These are phyloP conservation scores for Nestor notabilis DNA, from an alignment of 2,113 vertebrate genomes.

Conservation along the genomic window DNA sequence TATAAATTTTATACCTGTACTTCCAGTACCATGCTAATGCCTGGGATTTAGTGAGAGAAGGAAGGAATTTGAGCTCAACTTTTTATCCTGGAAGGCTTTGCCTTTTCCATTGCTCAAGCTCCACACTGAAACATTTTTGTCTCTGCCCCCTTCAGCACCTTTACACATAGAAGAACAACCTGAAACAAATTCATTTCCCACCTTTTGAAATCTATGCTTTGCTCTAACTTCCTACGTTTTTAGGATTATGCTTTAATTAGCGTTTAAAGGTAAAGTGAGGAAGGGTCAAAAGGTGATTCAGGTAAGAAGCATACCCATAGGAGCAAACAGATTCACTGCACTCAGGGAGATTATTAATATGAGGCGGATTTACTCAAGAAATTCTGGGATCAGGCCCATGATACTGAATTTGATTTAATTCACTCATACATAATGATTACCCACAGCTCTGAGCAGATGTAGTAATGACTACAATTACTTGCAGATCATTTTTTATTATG, in stretches of 20 bases:
- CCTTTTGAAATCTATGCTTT: background rate
- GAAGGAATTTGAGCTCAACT: background rate
- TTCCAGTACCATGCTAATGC: background rate
- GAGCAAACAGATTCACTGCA: background rate
- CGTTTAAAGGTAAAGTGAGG: background rate
- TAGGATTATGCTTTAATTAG: background rate
- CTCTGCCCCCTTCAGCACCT: background rate
- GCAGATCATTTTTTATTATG: slow-evolving; percentile 68
- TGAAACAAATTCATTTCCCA: background rate
- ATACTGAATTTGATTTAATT: slow-evolving; percentile 58
- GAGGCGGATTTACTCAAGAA: slow-evolving; percentile 5
- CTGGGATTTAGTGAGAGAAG: background rate
- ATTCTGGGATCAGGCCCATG: slow-evolving; percentile 39
- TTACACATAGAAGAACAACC: background rate
- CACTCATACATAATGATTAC: slow-evolving; percentile 66
- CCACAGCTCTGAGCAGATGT: slow-evolving; percentile 64
- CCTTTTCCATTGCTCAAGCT: background rate
- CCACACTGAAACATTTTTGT: background rate
- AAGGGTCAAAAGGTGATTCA: background rate
- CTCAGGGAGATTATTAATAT: background rate
- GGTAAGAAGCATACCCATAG: background rate
- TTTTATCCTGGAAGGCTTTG: background rate
- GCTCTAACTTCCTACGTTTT: background rate
- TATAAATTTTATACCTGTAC: slow-evolving; percentile 11
- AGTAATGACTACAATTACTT: slow-evolving; percentile 71